These are phyloP conservation scores for Eulimnadia texana DNA, from an alignment of 1,140 invertebrate species.

Conservation along the genomic window DNA sequence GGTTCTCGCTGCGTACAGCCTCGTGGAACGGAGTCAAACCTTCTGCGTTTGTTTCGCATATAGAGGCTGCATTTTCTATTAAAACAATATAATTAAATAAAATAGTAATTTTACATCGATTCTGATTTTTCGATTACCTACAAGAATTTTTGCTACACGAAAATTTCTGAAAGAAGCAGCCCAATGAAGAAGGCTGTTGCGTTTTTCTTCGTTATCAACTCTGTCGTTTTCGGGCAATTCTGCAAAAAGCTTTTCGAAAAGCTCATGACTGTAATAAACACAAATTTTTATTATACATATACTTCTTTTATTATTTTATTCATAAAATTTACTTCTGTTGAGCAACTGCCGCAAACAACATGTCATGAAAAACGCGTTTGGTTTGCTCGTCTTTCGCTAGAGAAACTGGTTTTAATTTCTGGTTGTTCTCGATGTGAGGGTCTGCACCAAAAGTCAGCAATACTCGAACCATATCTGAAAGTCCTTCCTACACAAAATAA, in stretches of 20 bases:
- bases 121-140: neutral
- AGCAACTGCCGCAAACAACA: constrained; percentile 9
- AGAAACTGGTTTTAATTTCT: neutral
- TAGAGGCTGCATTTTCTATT: constrained; percentile 7
- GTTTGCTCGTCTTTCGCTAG: neutral
- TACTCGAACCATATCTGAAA: constrained; percentile 13
- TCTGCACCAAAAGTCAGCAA: constrained; percentile 4
- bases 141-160: constrained; percentile 5
- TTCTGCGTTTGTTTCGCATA: neutral
- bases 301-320: neutral
- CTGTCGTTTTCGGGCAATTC: neutral
- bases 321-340: neutral
- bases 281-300: neutral
- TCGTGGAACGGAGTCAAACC: constrained; percentile 14
- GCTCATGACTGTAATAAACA: neutral
- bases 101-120: neutral
- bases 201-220: constrained; percentile 9
- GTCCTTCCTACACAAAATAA: neutral
- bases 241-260: neutral
- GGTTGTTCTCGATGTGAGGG: constrained; percentile 1
- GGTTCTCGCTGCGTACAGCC: constrained; percentile 2
- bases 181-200: constrained; percentile 12
- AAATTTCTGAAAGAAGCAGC: constrained; percentile 9
- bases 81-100: neutral
- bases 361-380: constrained; percentile 5